Evolutionary conservation across 1,140 invertebrate species (phyloP).

Genomic region (Apocrypta bakeri): DNA sequence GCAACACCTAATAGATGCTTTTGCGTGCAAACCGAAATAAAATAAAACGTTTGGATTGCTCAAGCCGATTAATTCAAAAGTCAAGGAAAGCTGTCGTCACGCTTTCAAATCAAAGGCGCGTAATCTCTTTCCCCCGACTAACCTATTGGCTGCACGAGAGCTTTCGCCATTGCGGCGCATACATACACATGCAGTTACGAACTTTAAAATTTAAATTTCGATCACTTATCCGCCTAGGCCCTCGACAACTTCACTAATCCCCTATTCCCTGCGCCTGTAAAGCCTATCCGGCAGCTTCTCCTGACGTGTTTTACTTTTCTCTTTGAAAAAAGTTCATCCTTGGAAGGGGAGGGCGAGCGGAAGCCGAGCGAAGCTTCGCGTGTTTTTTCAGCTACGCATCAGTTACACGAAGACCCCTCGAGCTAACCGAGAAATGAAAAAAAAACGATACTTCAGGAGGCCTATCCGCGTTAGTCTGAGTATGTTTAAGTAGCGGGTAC

Average conservation of each 20-base stretch:
- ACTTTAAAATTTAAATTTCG: slow-evolving; percentile 50
- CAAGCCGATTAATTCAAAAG: slow-evolving; percentile 37
- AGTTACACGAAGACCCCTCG: neutral
- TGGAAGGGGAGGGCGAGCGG: neutral
- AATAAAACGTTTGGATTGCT: slow-evolving; percentile 4
- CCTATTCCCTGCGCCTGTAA: neutral
- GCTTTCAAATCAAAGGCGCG: slow-evolving; percentile 23
- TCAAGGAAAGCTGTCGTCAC: slow-evolving; percentile 24
- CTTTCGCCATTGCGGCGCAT: neutral
- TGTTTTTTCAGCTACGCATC: neutral
- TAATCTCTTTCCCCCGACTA: slow-evolving; percentile 3
- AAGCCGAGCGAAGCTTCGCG: too few relatives aligned
- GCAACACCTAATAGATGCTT: neutral
- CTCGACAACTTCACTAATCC: slow-evolving; percentile 31
- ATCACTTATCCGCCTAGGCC: slow-evolving; percentile 44
- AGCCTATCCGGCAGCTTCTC: neutral
- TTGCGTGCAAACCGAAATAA: neutral
- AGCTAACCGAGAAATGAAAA: neutral
- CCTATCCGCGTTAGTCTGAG: neutral
- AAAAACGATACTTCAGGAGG: slow-evolving; percentile 30
- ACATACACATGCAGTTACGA: neutral
- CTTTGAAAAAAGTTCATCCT: slow-evolving; percentile 44
- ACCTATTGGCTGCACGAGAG: neutral
- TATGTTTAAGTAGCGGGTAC: neutral
- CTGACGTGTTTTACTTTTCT: slow-evolving; percentile 36